Evolutionary conservation across 2,113 vertebrate genomes (phyloP).

Genomic region (Ameiurus melas): DNA sequence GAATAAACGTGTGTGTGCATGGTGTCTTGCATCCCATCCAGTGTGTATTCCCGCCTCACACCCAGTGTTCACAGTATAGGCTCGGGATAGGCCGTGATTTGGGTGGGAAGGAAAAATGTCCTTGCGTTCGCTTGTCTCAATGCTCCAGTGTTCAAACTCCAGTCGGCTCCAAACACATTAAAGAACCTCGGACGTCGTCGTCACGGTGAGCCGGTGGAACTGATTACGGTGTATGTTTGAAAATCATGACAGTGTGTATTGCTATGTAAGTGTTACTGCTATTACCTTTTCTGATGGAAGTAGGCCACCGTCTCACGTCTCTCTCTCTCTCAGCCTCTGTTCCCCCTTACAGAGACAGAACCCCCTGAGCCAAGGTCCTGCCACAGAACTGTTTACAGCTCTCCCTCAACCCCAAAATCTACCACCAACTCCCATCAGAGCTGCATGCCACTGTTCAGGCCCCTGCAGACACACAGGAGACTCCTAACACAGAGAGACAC

Average conservation of each 20-base stretch:
- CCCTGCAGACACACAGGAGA: constrained; percentile 50
- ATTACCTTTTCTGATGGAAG: constrained; percentile 9
- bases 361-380: constrained; percentile 33
- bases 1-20: background rate
- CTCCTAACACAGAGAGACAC: constrained; percentile 57
- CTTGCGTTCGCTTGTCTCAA: background rate
- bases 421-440: constrained; percentile 34
- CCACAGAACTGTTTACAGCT: constrained; percentile 66
- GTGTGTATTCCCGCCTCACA: background rate
- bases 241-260: background rate
- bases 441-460: constrained; percentile 49
- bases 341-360: constrained; percentile 35
- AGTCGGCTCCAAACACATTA: background rate
- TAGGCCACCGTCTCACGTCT: background rate
- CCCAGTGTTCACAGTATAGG: background rate
- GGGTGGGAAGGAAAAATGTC: background rate
- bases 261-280: constrained; percentile 20
- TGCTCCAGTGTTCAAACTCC: background rate
- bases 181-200: constrained; percentile 10
- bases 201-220: constrained; percentile 9
- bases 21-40: background rate
- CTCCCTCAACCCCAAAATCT: constrained; percentile 16
- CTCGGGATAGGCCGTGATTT: background rate
- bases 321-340: constrained; percentile 39
- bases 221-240: background rate